Base-by-base conservation (phyloP, 1,140 invertebrate genomes). In the Brachionus angularis region DNA sequence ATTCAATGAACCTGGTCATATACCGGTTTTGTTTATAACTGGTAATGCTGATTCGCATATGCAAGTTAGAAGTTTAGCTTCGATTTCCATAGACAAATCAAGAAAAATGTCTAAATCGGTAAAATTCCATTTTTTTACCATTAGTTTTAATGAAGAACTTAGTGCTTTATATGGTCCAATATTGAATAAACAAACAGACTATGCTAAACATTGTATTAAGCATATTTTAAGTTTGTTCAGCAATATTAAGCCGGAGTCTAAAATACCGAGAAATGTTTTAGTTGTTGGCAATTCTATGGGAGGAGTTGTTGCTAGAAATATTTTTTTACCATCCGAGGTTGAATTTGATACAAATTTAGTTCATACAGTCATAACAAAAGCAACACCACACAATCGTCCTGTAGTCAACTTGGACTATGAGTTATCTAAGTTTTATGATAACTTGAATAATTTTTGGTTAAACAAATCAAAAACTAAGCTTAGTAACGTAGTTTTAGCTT, bases 131-230 rank as follows among this genome's bases (percentile, higher is more conserved):
- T 71, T 8, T 14, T 71, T 71, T 58, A 55, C 50, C 27, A 58
- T 71, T n/a, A 49, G 46, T 42, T 71, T 71, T 7, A 71, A 71
- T 71, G 70, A 71, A 71, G 70, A 71, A 16, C 27, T 71, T 12
- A 50, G 46, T 47, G 70, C 70, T 5, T 31, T 71, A n/a, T 71
- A 42, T 34, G 70, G 70, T 29, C 36, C 49, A 16, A 29, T 58
- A 14, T 21, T 71, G 3, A 29, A 44, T 33, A 53, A 58, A 21
- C 70, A 71, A 34, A 58, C 70, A 8, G 1, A 47, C 1, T 71
- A 52, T 71, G 67, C 36, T 36, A 25, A 42, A 7, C 29, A 36
- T 47, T 52, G 33, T 27, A 70, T 70, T 3, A 16, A 36, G 27
- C 44, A 53, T 36, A 70, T 70, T 67, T 4, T 71, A 27, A 33